phyloP scores from a whole-genome alignment of 2,888 invertebrate species.

The Corythucha ciliata region DNA sequence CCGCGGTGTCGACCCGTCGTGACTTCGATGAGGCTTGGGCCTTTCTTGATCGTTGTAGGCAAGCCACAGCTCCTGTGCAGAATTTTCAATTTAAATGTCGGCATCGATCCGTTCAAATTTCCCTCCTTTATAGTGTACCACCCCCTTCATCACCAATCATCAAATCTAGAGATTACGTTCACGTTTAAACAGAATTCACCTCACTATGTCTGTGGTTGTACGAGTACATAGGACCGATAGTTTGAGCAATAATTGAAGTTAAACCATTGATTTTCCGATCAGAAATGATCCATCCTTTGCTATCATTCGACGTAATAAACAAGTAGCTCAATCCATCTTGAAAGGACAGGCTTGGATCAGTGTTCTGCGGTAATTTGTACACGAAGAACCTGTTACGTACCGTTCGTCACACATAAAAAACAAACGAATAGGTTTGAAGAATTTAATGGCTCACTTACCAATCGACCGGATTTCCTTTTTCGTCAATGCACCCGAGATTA shows the following conservation, averaged over 20 bases:
- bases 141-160: no score
- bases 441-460: constrained; percentile 55
- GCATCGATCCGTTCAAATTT: no score
- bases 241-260: constrained; percentile 44
- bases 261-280: constrained; percentile 51
- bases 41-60: constrained; percentile 91
- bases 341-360: constrained; percentile 44
- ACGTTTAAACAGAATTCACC: constrained; percentile 11
- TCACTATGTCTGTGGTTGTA: constrained; percentile 13
- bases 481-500: constrained; percentile 53
- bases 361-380: constrained; percentile 67
- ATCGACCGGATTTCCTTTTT: constrained; percentile 56
- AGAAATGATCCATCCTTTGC: constrained; percentile 59
- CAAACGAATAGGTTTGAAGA: background rate
- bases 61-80: no score
- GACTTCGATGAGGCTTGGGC: no score
- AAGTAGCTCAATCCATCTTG: constrained; percentile 58
- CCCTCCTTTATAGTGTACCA: no score
- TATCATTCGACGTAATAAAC: constrained; percentile 55
- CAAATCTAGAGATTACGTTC: no score
- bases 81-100: no score
- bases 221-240: constrained; percentile 35
- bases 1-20: no score
- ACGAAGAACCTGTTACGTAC: constrained; percentile 79
- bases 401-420: background rate